Conservation (phyloP, 1,140 invertebrate genomes). For the Macrostomum lignano region DNA sequence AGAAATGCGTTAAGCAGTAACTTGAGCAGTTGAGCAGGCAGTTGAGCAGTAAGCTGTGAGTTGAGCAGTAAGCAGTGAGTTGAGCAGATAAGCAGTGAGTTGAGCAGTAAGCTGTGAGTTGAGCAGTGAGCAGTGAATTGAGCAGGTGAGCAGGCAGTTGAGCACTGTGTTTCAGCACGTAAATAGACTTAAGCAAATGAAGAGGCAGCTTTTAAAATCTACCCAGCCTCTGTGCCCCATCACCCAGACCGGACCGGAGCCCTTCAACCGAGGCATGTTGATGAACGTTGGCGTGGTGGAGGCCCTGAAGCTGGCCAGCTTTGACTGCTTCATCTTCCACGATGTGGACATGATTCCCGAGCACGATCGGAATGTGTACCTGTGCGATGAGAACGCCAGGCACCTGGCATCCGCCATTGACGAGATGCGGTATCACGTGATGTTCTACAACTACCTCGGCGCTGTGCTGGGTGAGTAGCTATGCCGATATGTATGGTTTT, state of each 20-base stretch:
- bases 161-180: too few relatives aligned
- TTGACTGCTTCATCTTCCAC: slow-evolving; percentile 23
- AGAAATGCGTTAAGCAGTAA: slow-evolving; percentile 33
- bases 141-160: too few relatives aligned
- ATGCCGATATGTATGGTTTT: too few relatives aligned
- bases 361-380: slow-evolving; percentile 10
- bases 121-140: too few relatives aligned
- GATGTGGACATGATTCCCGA: slow-evolving; percentile 12
- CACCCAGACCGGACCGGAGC: slow-evolving; percentile 12
- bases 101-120: too few relatives aligned
- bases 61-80: too few relatives aligned
- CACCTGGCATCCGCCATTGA: slow-evolving; percentile 20
- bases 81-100: too few relatives aligned
- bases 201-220: too few relatives aligned
- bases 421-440: slow-evolving; percentile 12
- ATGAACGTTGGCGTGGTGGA: slow-evolving; percentile 22
- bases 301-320: slow-evolving; percentile 12
- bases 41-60: too few relatives aligned
- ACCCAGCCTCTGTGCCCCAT: neutral
- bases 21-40: too few relatives aligned
- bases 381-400: slow-evolving; percentile 16
- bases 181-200: too few relatives aligned
- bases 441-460: slow-evolving; percentile 22
- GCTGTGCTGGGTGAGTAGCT: too few relatives aligned
- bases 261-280: slow-evolving; percentile 20